These are phyloP conservation scores for Sebastes cheni DNA, from an alignment of 2,797 vertebrate genomes.

Conservation along the genomic window DNA sequence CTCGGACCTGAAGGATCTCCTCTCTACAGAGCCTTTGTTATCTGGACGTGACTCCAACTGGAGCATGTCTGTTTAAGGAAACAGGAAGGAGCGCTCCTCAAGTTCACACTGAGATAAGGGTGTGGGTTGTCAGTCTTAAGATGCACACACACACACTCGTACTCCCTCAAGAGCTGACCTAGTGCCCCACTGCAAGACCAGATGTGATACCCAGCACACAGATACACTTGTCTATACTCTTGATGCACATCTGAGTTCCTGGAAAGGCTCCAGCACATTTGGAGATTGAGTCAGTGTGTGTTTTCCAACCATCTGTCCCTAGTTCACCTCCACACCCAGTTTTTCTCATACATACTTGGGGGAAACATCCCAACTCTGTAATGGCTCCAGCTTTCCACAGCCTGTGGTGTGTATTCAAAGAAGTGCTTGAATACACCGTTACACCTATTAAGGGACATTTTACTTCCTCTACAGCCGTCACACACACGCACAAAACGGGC, in stretches of 20 bases:
- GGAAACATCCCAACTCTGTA: slow-evolving; percentile 37
- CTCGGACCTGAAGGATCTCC: slow-evolving; percentile 11
- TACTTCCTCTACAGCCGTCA: neutral
- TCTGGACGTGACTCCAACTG: slow-evolving; percentile 58
- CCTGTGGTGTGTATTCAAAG: slow-evolving; percentile 9
- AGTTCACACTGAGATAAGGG: slow-evolving; percentile 71
- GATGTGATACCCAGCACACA: slow-evolving; percentile 57
- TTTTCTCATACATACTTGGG: slow-evolving; percentile 43
- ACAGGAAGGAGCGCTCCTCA: slow-evolving; percentile 75
- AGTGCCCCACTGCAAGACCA: slow-evolving; percentile 65
- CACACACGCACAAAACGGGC: neutral
- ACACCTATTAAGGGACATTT: slow-evolving; percentile 11
- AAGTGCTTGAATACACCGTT: slow-evolving; percentile 13
- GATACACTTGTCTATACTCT: slow-evolving; percentile 17
- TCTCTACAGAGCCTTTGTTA: slow-evolving; percentile 43
- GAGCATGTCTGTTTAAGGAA: slow-evolving; percentile 70
- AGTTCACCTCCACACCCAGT: slow-evolving; percentile 63
- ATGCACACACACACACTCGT: slow-evolving; percentile 12
- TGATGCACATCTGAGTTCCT: slow-evolving; percentile 41
- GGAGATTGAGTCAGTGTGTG: slow-evolving; percentile 9
- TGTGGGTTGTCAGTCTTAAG: slow-evolving; percentile 50
- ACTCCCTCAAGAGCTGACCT: slow-evolving; percentile 59
- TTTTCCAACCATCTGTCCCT: slow-evolving; percentile 55
- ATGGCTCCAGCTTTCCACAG: slow-evolving; percentile 32
- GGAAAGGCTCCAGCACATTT: slow-evolving; percentile 35